These are phyloP conservation scores for Schrankia costaestrigalis DNA, from an alignment of 2,888 invertebrate genomes.

Conservation along the genomic window DNA sequence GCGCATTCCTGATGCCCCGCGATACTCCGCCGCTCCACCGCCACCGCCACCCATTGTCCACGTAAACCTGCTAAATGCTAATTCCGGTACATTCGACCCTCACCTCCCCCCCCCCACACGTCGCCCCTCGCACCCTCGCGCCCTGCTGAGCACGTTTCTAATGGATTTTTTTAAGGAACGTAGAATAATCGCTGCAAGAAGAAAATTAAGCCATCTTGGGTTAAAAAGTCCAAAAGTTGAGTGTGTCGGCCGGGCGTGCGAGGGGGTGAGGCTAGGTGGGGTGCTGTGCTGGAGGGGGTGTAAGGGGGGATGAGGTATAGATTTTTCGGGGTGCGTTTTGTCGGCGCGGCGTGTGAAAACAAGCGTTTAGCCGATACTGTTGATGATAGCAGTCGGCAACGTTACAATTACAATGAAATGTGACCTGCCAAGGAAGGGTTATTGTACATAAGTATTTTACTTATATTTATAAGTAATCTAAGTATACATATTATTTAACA, in stretches of 20 bases:
- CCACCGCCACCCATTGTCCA: conserved; percentile 42
- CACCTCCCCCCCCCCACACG: conserved; percentile 17
- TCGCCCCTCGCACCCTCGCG: conserved; percentile 22
- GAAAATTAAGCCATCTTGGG: conserved; percentile 76
- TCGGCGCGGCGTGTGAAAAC: conserved; percentile 49
- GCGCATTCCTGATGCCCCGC: conserved; percentile 37
- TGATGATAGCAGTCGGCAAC: conserved; percentile 8
- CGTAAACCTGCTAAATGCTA: conserved; percentile 51
- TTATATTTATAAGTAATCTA: no score
- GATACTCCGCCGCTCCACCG: conserved; percentile 14
- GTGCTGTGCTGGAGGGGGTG: conserved; percentile 11
- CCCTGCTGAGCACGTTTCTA: conserved; percentile 48
- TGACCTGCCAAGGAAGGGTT: no score
- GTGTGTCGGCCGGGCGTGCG: conserved; percentile 31
- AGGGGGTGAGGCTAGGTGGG: conserved; percentile 15
- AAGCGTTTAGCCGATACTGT: conserved; percentile 55
- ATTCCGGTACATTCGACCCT: conserved; percentile 42
- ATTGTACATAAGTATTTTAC: no score
- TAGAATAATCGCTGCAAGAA: conserved; percentile 56
- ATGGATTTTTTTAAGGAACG: conserved; percentile 65
- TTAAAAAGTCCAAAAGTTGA: conserved; percentile 69
- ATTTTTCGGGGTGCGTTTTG: conserved; percentile 62
- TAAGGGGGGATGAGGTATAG: conserved; percentile 46
- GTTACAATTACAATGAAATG: conserved; percentile 23
- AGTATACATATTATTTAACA: no score